These are phyloP conservation scores for Tetrax tetrax DNA, from an alignment of 2,113 vertebrate species.

Conservation along the genomic window DNA sequence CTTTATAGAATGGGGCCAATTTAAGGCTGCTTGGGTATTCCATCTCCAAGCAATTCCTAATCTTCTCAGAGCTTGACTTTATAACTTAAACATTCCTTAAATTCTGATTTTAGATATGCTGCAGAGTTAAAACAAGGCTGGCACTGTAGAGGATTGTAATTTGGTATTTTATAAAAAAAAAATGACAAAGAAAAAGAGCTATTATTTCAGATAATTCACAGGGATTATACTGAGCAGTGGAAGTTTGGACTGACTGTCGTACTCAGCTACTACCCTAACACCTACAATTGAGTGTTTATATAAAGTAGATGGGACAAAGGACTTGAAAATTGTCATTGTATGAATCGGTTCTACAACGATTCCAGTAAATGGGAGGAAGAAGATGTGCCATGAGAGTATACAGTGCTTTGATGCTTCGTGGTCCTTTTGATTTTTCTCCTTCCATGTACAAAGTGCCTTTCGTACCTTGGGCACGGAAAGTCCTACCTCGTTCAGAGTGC, in stretches of 20 bases:
- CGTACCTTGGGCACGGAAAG: neutral
- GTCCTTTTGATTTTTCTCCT: neutral
- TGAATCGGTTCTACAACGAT: neutral
- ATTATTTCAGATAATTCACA: neutral
- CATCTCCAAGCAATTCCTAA: constrained; percentile 35
- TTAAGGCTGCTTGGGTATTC: constrained; percentile 20
- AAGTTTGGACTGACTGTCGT: neutral
- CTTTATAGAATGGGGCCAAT: constrained; percentile 19
- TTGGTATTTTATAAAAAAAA: neutral
- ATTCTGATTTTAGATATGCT: neutral
- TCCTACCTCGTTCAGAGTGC: neutral
- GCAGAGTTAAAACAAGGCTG: neutral
- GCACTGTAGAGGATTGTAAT: neutral
- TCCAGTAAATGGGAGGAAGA: neutral
- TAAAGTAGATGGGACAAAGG: neutral
- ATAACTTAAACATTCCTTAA: neutral
- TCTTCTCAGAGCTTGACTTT: constrained; percentile 26
- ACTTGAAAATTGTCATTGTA: neutral
- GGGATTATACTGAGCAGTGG: neutral
- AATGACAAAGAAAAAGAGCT: neutral
- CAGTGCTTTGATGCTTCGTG: neutral
- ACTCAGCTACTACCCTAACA: neutral
- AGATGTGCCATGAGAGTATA: rapidly evolving
- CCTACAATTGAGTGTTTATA: neutral
- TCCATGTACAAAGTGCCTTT: neutral